These are phyloP conservation scores for Mactra quadrangularis DNA, from an alignment of 1,140 invertebrate genomes.

Conservation along the genomic window DNA sequence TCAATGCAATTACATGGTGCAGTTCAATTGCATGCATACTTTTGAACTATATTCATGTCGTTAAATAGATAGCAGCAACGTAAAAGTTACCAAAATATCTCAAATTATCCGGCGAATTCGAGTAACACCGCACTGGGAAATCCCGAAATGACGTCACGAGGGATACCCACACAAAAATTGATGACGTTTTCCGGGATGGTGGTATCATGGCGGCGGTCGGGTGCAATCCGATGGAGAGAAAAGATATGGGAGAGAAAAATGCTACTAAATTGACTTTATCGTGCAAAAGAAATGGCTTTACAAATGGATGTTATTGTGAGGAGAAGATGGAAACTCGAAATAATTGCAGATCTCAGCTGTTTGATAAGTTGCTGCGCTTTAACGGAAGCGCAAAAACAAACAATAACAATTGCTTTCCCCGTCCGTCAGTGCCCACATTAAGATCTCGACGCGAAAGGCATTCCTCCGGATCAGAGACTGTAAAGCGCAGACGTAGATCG, in stretches of 20 bases:
- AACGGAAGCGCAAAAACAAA: constrained; percentile 55
- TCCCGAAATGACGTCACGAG: constrained; percentile 42
- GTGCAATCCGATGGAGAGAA: constrained; percentile 56
- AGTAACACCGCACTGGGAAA: too few relatives aligned
- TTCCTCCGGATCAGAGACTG: constrained; percentile 40
- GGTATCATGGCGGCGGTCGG: constrained; percentile 61
- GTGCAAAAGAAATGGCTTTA: constrained; percentile 60
- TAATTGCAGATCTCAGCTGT: constrained; percentile 51
- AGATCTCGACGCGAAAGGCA: constrained; percentile 57
- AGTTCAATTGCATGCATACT: too few relatives aligned
- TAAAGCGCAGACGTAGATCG: constrained; percentile 43
- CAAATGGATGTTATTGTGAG: constrained; percentile 62
- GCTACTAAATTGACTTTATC: constrained; percentile 55
- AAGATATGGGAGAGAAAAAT: constrained; percentile 62
- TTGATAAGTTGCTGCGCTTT: constrained; percentile 46
- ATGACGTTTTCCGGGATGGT: constrained; percentile 60
- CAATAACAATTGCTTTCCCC: constrained; percentile 63
- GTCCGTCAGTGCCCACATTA: constrained; percentile 52
- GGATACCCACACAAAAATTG: constrained; percentile 51
- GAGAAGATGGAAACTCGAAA: constrained; percentile 58
- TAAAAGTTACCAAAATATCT: too few relatives aligned
- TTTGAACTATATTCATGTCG: too few relatives aligned
- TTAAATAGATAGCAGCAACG: too few relatives aligned
- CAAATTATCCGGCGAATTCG: too few relatives aligned
- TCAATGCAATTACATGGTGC: too few relatives aligned